Conservation (phyloP, 2,888 invertebrate species). For the Rhaphigaster nebulosa region DNA sequence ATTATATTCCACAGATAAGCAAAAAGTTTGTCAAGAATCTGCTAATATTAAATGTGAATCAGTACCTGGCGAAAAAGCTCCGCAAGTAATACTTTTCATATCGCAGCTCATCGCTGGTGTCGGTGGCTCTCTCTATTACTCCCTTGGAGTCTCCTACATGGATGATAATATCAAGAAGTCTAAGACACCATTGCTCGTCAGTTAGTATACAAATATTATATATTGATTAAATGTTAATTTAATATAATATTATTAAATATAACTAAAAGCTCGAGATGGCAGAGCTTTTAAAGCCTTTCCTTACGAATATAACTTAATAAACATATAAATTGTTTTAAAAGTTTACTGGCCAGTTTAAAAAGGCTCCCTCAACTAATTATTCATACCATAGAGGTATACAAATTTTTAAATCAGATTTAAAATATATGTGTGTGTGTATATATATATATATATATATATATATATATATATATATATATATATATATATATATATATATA, state of each 20-base stretch:
- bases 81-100: slow-evolving; percentile 75
- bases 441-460: too few species aligned
- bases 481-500: too few species aligned
- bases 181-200: slow-evolving; percentile 78
- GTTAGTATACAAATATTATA: slow-evolving; percentile 69
- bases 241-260: background rate
- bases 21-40: slow-evolving; percentile 71
- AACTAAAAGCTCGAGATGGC: too few species aligned
- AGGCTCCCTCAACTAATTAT: too few species aligned
- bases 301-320: too few species aligned
- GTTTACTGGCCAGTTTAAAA: too few species aligned
- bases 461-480: too few species aligned
- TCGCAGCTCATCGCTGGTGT: slow-evolving; percentile 81
- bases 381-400: too few species aligned
- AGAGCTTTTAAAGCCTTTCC: too few species aligned
- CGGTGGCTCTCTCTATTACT: slow-evolving; percentile 79
- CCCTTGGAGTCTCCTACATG: slow-evolving; percentile 80
- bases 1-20: background rate
- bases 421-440: too few species aligned
- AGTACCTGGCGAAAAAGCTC: slow-evolving; percentile 74
- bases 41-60: slow-evolving; percentile 69
- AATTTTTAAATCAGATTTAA: too few species aligned
- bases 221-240: background rate
- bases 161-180: slow-evolving; percentile 83
- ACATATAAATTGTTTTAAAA: too few species aligned